Evolutionary conservation across 1,140 invertebrate genomes (phyloP), one percentile per base, ranked within the genome.

Genomic region (Elymnias hypermnestra): DNA sequence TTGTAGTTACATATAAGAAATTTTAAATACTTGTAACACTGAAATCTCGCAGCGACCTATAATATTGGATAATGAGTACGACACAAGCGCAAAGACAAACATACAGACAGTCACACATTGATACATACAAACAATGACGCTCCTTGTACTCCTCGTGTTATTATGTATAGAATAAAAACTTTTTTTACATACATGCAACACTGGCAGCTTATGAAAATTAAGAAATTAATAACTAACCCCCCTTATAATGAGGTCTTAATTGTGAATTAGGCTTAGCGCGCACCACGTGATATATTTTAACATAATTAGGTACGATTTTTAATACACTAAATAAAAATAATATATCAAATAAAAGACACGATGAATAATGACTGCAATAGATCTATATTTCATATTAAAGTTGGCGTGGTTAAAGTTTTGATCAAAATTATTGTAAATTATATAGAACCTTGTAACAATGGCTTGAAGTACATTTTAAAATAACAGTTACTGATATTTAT

Each of bases 61-160:
- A 51, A 43, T 46, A 37, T 49, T 61, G 50, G 54, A 61, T 67
- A 72, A 56, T 53, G 46, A 59, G 54, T 63, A 60, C 56, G 46
- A 66, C 49, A 64, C 63, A 63, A 61, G 53, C 61, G 60, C 57
- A 64, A 65, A 46, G 36, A 48, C 48, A 55, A 36, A 58, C 63
- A 61, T 37, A 59, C 56, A 44, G 41, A 54, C 63, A 50, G 41
- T 41, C 55, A 48, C 47, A 55, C 51, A 19, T 47, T 33, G 38
- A 52, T 51, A 57, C 53, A 58, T 38, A 45, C 57, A 31, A 36
- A 51, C 40, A 28, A 7, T 23, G 23, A 38, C 40, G 31, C 46
- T 47, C 36, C 39, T 29, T 37, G 36, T 40, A 29, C 31, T 44
- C 46, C 49, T 42, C 45, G 21, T 33, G 35, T 36, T 25, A 38